phyloP scores from a whole-genome alignment of 2,888 invertebrate genomes.

The Dryomyza anilis region DNA sequence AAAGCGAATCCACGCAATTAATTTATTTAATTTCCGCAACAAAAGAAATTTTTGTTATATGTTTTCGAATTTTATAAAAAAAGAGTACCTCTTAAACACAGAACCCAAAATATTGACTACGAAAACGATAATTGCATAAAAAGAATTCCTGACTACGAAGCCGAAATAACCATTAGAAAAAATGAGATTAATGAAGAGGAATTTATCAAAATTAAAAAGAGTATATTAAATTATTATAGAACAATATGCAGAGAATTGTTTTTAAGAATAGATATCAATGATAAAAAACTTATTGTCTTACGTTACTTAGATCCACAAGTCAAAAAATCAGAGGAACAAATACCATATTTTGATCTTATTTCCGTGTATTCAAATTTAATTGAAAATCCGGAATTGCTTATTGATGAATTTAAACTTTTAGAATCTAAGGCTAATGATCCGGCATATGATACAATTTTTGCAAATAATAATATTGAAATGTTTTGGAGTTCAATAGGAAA shows the following conservation, averaged over 20 bases:
- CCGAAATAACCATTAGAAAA: slow-evolving; percentile 3
- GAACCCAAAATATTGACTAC: slow-evolving; percentile 1
- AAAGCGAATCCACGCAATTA: slow-evolving; percentile 22
- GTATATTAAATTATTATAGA: slow-evolving; percentile 14
- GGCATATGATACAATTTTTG: slow-evolving; percentile 10
- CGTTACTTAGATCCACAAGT: slow-evolving; percentile 7
- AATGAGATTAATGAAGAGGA: slow-evolving; percentile 9
- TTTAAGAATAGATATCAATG: slow-evolving; percentile 13
- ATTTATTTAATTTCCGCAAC: slow-evolving; percentile 15
- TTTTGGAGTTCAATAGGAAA: slow-evolving; percentile 18
- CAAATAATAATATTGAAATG: slow-evolving; percentile 17
- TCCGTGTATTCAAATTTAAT: slow-evolving; percentile 20
- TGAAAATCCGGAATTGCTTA: slow-evolving; percentile 17
- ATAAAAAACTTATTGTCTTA: slow-evolving; percentile 6
- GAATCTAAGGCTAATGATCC: slow-evolving; percentile 17
- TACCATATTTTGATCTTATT: slow-evolving; percentile 20
- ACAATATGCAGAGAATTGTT: slow-evolving; percentile 20
- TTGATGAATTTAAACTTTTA: slow-evolving; percentile 20
- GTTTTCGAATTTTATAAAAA: slow-evolving; percentile 18
- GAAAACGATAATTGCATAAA: slow-evolving; percentile 15
- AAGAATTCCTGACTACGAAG: slow-evolving; percentile 15
- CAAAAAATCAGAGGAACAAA: slow-evolving; percentile 13
- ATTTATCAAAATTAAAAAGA: slow-evolving; percentile 5
- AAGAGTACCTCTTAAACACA: slow-evolving; percentile 18
- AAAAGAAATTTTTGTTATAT: slow-evolving; percentile 18